Conservation (phyloP, 2,888 invertebrate species). For the Heliothis peltigera region DNA sequence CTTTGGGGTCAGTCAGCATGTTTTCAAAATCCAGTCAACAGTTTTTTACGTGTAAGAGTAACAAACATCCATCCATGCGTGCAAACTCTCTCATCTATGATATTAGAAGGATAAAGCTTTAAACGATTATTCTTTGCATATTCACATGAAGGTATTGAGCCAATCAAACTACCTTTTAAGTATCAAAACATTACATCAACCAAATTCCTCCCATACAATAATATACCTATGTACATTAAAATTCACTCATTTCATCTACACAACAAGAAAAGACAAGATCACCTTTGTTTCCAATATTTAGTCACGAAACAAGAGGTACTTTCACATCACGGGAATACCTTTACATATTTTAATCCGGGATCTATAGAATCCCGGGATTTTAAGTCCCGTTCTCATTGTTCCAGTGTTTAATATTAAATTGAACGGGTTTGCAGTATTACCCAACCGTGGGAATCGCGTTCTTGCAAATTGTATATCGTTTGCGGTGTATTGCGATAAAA, state of each 20-base stretch:
- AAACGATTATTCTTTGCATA: background rate
- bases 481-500: conserved; percentile 32
- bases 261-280: conserved; percentile 25
- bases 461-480: conserved; percentile 52
- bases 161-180: background rate
- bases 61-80: no score
- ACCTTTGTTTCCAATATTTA: conserved; percentile 59
- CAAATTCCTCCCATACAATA: background rate
- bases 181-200: conserved; percentile 5
- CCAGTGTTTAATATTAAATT: conserved; percentile 62
- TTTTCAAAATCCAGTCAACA: no score
- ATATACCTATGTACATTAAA: no score
- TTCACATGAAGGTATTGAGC: background rate
- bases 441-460: conserved; percentile 30
- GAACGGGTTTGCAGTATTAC: conserved; percentile 50
- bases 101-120: no score
- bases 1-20: no score
- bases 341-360: conserved; percentile 63
- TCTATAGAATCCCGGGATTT: conserved; percentile 54
- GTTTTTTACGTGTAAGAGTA: no score
- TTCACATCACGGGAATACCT: conserved; percentile 38
- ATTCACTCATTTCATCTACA: conserved; percentile 31
- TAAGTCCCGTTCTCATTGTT: conserved; percentile 57
- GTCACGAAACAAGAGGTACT: conserved; percentile 31
- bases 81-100: no score